These are phyloP conservation scores for Tupaia tana DNA, from an alignment of 2,113 vertebrate species.

Conservation along the genomic window DNA sequence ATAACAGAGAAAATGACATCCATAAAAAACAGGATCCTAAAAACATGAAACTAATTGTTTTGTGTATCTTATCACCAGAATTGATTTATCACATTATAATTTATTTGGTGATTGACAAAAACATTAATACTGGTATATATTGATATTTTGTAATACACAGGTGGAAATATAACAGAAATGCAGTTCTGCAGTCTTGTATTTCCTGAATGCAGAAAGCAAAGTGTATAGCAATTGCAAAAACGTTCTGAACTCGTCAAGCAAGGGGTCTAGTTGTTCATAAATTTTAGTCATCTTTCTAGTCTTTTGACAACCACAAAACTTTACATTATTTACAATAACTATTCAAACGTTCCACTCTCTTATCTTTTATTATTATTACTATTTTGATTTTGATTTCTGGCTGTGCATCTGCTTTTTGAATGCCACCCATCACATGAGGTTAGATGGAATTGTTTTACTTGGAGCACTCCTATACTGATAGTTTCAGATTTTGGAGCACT, in stretches of 20 bases:
- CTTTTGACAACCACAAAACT: neutral
- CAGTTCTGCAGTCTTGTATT: neutral
- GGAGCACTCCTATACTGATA: too few species aligned
- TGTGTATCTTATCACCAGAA: neutral
- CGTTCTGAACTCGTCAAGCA: neutral
- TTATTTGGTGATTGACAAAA: neutral
- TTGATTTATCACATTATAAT: neutral
- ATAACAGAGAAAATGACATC: neutral
- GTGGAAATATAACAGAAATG: neutral
- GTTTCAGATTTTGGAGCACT: too few species aligned
- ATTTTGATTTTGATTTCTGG: neutral
- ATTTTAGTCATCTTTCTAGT: neutral
- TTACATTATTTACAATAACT: neutral
- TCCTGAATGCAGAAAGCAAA: neutral
- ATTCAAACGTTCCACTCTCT: neutral
- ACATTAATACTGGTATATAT: neutral
- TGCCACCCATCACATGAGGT: too few species aligned
- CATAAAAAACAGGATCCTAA: neutral
- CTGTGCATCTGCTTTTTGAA: too few species aligned
- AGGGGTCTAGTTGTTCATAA: neutral
- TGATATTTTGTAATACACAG: neutral
- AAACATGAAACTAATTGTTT: neutral
- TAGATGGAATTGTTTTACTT: too few species aligned
- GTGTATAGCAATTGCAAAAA: neutral
- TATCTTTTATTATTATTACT: too few species aligned